Percentiles rank a stretch among this genome's conserved stretches.
Conservation (phyloP, 2,113 vertebrate species). For the Otocyon megalotis region DNA sequence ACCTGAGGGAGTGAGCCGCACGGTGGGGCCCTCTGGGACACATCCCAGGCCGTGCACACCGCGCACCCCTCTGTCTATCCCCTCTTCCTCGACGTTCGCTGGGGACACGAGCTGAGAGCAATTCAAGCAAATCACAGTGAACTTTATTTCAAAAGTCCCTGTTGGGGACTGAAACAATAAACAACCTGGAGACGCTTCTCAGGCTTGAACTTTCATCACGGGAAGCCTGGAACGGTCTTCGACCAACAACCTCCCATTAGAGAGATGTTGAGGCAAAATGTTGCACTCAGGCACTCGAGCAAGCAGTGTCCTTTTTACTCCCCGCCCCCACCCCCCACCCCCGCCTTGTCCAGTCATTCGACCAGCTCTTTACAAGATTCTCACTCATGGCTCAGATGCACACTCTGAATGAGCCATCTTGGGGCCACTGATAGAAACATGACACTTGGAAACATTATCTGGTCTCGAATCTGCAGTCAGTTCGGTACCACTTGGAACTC, state of each 20-base stretch:
- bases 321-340: too few relatives aligned
- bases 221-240: background rate
- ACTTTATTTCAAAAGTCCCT: background rate
- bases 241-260: background rate
- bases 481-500: background rate
- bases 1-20: background rate
- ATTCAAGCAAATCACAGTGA: background rate
- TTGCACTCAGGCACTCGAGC: background rate
- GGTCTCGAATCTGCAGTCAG: background rate
- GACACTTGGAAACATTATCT: background rate
- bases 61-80: background rate
- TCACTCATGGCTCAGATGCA: background rate
- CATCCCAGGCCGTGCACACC: background rate
- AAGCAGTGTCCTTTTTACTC: background rate
- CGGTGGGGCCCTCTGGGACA: too few relatives aligned
- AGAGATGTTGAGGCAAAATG: background rate
- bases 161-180: background rate
- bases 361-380: too few relatives aligned
- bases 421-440: background rate
- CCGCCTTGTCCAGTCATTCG: background rate
- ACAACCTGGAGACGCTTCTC: background rate
- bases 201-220: background rate
- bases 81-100: background rate
- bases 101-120: background rate
- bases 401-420: background rate